These are phyloP conservation scores for Euwallacea fornicatus DNA, from an alignment of 1,140 invertebrate genomes.

Conservation along the genomic window DNA sequence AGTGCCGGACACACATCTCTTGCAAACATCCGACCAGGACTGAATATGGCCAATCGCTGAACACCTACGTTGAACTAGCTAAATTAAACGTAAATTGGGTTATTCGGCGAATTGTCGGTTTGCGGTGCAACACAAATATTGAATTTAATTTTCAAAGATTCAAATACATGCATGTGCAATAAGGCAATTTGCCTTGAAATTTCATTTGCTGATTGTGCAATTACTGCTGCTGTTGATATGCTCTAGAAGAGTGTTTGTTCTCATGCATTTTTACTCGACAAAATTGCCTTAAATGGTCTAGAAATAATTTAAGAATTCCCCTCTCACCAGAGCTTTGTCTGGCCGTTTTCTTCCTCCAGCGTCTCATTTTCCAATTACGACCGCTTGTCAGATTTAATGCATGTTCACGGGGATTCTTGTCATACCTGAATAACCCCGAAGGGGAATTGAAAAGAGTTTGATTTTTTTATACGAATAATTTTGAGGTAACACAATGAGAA, in stretches of 20 bases:
- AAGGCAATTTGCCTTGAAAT: slow-evolving; percentile 4
- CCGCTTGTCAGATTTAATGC: slow-evolving; percentile 8
- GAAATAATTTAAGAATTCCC: neutral
- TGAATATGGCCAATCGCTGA: neutral
- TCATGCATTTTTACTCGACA: no score
- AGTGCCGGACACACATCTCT: neutral
- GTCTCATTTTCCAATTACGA: neutral
- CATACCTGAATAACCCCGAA: slow-evolving; percentile 2
- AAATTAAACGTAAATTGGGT: slow-evolving; percentile 7
- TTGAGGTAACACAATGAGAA: no score
- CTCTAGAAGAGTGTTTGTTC: neutral
- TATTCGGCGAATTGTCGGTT: slow-evolving; percentile 3
- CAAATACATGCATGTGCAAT: neutral
- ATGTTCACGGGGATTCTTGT: slow-evolving; percentile 2
- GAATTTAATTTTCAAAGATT: slow-evolving; percentile 5
- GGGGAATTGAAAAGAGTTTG: neutral
- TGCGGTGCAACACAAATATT: slow-evolving; percentile 1
- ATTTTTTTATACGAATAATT: neutral
- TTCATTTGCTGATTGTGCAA: neutral
- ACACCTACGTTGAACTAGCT: neutral
- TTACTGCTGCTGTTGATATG: neutral
- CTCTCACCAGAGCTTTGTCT: neutral
- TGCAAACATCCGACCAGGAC: neutral
- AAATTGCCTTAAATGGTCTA: no score
- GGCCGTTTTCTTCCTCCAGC: neutral